Evolutionary conservation across 2,113 vertebrate species (phyloP).

Genomic region (Petrocephalus microphthalmus): DNA sequence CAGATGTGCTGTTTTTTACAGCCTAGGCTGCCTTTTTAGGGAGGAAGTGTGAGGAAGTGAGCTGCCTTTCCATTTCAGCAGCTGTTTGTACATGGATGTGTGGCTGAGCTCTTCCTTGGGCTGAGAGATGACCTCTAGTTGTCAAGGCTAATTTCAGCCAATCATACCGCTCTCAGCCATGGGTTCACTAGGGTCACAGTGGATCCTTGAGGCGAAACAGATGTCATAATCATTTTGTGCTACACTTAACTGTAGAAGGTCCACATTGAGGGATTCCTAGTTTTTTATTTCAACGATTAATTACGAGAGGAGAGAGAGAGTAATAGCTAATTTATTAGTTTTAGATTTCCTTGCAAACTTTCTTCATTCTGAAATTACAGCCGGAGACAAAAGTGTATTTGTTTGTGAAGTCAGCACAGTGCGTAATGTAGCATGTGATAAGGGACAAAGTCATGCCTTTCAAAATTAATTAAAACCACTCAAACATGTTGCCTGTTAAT

Average conservation of each 20-base stretch:
- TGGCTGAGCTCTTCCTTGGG: neutral
- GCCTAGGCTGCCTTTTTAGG: neutral
- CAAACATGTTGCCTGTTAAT: slow-evolving; percentile 15
- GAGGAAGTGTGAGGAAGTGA: neutral
- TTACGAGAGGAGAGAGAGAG: neutral
- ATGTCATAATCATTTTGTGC: neutral
- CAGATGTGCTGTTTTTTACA: neutral
- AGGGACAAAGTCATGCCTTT: slow-evolving; percentile 15
- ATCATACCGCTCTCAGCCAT: neutral
- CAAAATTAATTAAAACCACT: slow-evolving; percentile 14
- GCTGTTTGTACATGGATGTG: neutral
- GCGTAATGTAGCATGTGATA: slow-evolving; percentile 9
- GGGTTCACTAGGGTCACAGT: neutral
- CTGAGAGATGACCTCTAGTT: slow-evolving; percentile 9
- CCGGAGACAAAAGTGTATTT: neutral
- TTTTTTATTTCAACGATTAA: neutral
- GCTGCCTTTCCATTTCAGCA: neutral
- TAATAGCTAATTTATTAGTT: neutral
- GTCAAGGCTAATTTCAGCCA: slow-evolving; percentile 10
- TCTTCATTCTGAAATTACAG: neutral
- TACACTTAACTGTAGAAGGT: neutral
- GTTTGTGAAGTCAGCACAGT: slow-evolving; percentile 1
- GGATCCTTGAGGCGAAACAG: neutral
- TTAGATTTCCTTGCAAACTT: neutral
- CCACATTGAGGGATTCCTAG: neutral